Evolutionary conservation across 2,888 invertebrate species (phyloP), one percentile per base, ranked within the genome.

Genomic region (Cordilura impudica): DNA sequence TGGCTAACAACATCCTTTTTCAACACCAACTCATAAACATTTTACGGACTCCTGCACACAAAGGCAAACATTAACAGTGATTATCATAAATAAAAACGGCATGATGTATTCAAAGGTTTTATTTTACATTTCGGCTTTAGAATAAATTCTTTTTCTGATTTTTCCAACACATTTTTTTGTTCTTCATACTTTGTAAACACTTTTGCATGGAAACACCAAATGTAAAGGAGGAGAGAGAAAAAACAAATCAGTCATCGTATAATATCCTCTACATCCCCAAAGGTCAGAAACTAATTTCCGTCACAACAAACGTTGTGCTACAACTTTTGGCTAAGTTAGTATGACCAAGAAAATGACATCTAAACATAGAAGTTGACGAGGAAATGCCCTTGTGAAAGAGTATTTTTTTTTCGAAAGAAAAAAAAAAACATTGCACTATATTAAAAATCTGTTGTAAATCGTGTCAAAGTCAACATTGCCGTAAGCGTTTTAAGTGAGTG

Each of bases 241-340:
- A 56, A 53, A 56, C 47, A 71, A 71, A 71, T 39, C 72, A 79
- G 61, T 79, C 67, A 71, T 72, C 71, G 75, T 79, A 63, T 63
- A 79, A 79, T 79, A 71, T 79, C 79, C 79, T 79, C 71, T 58
- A 75, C 79, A 79, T 79, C 61, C 71, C 75, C 72, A 79, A 72
- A 75, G 79, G 75, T 79, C 79, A 79, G 61, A 71, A 79, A 79
- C 71, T 72, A 79, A 79, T 79, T 79, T 75, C 79, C 79, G 75
- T 63, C 75, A 79, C 54, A 67, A 58, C 71, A 75, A 79, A 79
- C 43, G 67, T 58, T 75, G 49, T 51, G 74, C 54, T 63, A 60
- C n/a, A 35, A 65, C 35, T 66, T 74, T 54, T 54, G 39, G 21
- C 69, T 2, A 49, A 63, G 26, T 70, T 43, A 29, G 56, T 56